Evolutionary conservation across 1,140 invertebrate species (phyloP), one percentile per base, ranked within the genome.

Genomic region (Aphaenogaster ashmeadi): DNA sequence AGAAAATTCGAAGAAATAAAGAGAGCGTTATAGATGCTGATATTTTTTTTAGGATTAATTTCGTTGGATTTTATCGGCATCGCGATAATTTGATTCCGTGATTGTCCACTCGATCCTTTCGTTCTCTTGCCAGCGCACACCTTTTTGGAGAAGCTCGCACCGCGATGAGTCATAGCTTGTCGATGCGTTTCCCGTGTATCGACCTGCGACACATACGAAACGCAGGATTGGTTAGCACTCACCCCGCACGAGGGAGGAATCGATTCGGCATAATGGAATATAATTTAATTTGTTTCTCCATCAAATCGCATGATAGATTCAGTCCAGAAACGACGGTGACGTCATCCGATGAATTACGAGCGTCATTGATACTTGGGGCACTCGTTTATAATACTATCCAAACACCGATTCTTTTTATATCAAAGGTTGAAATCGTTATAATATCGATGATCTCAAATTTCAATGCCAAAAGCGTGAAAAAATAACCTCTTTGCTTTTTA

Each of bases 141-240:
- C 79, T 79, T 86, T 90, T 90, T 75, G 77, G 64, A 90, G 64
- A 88, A 90, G 79, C 58, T 88, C 77, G 56, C 58, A 66, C 7
- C 36, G 38, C 60, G 60, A 66, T 92, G 90, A 91, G 87, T 91
- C 90, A 91, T 86, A 52, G 62, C 64, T 58, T 21, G 77, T 41
- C n/a, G 58, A 80, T 69, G 87, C 56, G 89, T 91, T 91, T 86
- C 71, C 83, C 78, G 60, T 81, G 67, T 91, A 91, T 91, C 90
- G 90, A 91, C 90, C 90, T 90, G 89, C 78, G 72, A 64, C 56
- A 66, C 13, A 27, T 36, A 71, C 66, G 75, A 87, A 87, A 83
- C 90, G 74, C 50, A 80, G 66, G 71, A 60, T 87, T 88, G 77
- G 87, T 62, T 44, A 62, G 52, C 74, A 62, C 44, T 75, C 72